phyloP scores from a whole-genome alignment of 2,113 vertebrate species.

The Smithornis capensis region DNA sequence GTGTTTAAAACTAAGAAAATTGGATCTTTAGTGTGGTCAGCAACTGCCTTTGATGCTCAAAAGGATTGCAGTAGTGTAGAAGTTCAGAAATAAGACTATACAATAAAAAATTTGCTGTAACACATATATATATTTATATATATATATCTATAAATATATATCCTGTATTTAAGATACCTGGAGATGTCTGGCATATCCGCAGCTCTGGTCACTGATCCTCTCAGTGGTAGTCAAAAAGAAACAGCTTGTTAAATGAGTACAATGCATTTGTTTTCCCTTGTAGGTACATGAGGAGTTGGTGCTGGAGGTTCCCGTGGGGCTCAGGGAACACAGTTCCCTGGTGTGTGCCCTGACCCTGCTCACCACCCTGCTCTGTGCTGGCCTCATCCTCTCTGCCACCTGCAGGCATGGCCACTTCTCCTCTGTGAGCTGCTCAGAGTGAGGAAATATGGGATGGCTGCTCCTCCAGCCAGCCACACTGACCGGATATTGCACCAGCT shows the following conservation, averaged over 20 bases:
- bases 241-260: not conserved
- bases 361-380: constrained; percentile 77
- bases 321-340: constrained; percentile 66
- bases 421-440: not conserved
- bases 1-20: not conserved
- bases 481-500: not conserved
- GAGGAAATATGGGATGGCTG: not conserved
- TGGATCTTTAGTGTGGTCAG: not conserved
- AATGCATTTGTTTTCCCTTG: not conserved
- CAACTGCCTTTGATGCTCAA: not conserved
- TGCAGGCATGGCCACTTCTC: constrained; percentile 75
- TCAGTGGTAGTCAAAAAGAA: not conserved
- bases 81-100: not conserved
- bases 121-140: no score
- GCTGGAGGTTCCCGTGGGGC: constrained; percentile 84
- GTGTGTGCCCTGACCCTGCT: constrained; percentile 84
- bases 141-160: no score
- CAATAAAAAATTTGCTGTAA: not conserved
- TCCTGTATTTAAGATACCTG: not conserved
- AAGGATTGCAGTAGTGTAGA: not conserved
- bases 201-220: not conserved
- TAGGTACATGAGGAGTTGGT: constrained; percentile 60
- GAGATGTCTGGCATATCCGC: not conserved
- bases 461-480: not conserved
- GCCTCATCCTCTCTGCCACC: constrained; percentile 74